Evolutionary conservation across 2,888 invertebrate species (phyloP).

Genomic region (Tachina fera): DNA sequence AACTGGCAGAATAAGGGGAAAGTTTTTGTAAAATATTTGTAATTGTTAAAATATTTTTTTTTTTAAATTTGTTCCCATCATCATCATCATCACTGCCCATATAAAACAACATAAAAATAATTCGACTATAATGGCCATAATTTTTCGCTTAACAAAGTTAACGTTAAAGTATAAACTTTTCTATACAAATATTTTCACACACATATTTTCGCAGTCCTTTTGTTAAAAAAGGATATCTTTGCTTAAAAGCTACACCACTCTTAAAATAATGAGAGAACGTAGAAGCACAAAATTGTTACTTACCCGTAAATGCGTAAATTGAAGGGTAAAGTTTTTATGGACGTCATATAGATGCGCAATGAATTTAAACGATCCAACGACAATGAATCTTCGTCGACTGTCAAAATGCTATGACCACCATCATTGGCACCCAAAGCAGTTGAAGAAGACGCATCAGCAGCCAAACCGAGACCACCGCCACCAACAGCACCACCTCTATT

Average conservation of each 20-base stretch:
- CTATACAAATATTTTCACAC: neutral
- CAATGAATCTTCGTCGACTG: conserved; percentile 81
- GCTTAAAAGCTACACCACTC: neutral
- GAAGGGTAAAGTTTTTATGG: conserved; percentile 82
- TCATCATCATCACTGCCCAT: neutral
- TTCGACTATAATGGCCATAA: neutral
- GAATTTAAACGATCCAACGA: conserved; percentile 82
- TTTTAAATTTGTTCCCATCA: neutral
- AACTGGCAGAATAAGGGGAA: too few species aligned
- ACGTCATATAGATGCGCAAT: conserved; percentile 82
- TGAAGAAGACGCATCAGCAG: conserved; percentile 30
- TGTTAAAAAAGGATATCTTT: neutral
- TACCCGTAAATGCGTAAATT: conserved; percentile 83
- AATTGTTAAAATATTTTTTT: neutral
- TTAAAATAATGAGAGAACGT: neutral
- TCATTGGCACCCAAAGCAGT: conserved; percentile 52
- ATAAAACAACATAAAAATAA: neutral
- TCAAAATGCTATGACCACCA: conserved; percentile 76
- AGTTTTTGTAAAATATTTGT: neutral
- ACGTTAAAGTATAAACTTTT: neutral
- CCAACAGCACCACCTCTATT: conserved; percentile 33
- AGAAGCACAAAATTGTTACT: conserved; percentile 72
- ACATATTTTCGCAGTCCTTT: neutral
- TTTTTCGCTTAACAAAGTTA: conserved; percentile 3
- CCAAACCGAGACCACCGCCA: conserved; percentile 31